Percentiles rank a stretch among this genome's conserved stretches.
phyloP scores from a whole-genome alignment of 2,113 vertebrate species.

The Callorhinus ursinus region DNA sequence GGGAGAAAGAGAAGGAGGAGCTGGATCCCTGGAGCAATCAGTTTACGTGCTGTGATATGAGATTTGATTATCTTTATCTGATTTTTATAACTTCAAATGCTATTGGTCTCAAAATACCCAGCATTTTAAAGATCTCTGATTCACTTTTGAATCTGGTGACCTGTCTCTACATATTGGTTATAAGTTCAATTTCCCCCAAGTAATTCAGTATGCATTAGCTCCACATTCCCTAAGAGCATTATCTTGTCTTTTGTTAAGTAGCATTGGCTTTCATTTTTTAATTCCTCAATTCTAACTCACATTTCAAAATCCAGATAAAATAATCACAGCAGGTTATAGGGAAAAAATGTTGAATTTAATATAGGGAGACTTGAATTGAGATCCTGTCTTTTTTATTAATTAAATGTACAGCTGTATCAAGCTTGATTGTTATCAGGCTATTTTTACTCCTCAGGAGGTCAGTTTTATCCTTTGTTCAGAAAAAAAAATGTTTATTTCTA shows the following conservation, averaged over 20 bases:
- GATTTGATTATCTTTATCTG: constrained; percentile 74
- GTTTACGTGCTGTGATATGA: constrained; percentile 59
- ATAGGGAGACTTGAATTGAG: neutral
- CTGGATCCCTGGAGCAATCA: constrained; percentile 62
- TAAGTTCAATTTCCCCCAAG: constrained; percentile 55
- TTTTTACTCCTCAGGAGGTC: neutral
- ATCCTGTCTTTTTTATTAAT: neutral
- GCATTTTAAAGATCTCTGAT: neutral
- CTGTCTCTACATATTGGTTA: neutral
- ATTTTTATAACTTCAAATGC: constrained; percentile 68
- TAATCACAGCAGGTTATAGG: neutral
- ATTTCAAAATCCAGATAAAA: constrained; percentile 57
- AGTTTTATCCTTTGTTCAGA: constrained; percentile 28
- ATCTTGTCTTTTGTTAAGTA: constrained; percentile 36
- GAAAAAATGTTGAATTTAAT: neutral
- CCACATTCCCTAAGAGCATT: neutral
- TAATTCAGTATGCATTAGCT: constrained; percentile 33
- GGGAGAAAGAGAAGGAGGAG: constrained; percentile 38
- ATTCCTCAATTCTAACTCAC: constrained; percentile 48
- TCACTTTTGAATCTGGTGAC: constrained; percentile 46
- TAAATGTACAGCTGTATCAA: neutral
- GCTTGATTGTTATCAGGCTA: neutral
- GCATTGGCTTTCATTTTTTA: constrained; percentile 47
- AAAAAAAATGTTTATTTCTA: constrained; percentile 6
- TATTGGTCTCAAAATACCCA: constrained; percentile 56